Evolutionary conservation across 2,888 invertebrate species (phyloP).

Genomic region (Hirtodrosophila duncani): DNA sequence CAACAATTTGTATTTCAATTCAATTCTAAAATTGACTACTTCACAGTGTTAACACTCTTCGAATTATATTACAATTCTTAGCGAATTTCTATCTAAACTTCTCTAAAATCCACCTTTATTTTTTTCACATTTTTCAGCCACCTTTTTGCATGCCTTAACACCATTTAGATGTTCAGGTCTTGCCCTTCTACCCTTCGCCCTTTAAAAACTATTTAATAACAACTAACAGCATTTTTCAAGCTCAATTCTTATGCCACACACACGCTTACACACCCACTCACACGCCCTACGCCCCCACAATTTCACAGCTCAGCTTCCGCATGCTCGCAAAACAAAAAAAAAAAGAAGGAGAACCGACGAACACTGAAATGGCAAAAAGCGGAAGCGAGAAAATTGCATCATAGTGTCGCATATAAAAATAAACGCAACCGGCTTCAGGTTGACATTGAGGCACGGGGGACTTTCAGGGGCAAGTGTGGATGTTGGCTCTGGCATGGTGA

Average conservation of each 20-base stretch:
- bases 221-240: conserved; percentile 18
- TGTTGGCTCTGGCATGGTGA: conserved; percentile 41
- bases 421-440: conserved; percentile 63
- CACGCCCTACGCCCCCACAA: conserved; percentile 44
- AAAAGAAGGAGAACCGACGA: conserved; percentile 1
- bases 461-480: conserved; percentile 15
- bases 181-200: too few relatives aligned
- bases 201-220: conserved; percentile 34
- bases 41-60: too few relatives aligned
- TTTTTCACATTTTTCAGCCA: too few relatives aligned
- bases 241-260: conserved; percentile 17
- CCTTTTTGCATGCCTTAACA: too few relatives aligned
- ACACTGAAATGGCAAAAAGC: conserved; percentile 35
- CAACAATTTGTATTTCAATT: too few relatives aligned
- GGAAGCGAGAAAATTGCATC: conserved; percentile 70
- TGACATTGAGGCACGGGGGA: too few relatives aligned
- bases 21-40: too few relatives aligned
- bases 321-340: conserved; percentile 11
- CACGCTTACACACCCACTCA: conserved; percentile 5
- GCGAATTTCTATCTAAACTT: too few relatives aligned
- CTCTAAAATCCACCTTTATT: too few relatives aligned
- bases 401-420: conserved; percentile 71
- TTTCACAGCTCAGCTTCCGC: conserved; percentile 62
- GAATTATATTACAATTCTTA: too few relatives aligned
- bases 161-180: too few relatives aligned